phyloP scores from a whole-genome alignment of 2,797 vertebrate genomes.

The Megalops cyprinoides region DNA sequence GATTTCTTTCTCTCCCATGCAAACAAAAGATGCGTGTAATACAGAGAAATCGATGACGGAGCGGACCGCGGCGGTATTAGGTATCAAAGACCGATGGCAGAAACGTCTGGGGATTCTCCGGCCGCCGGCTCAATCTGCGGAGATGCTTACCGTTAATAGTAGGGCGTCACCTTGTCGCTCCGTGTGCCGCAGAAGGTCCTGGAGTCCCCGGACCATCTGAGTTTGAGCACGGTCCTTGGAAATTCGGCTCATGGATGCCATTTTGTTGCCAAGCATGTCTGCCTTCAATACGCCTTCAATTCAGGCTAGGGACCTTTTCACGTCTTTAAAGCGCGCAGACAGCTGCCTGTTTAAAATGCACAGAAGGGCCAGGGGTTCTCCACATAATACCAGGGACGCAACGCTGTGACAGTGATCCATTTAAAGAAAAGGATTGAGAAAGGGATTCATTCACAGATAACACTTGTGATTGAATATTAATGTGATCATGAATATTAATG shows the following conservation, averaged over 20 bases:
- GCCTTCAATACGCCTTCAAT: not conserved
- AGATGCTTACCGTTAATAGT: too few species aligned
- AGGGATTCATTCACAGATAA: not conserved
- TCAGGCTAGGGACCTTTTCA: not conserved
- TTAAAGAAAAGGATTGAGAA: conserved; percentile 9
- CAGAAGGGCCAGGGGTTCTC: not conserved
- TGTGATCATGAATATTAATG: conserved; percentile 2
- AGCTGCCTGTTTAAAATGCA: not conserved
- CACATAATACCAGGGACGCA: not conserved
- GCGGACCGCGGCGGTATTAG: not conserved
- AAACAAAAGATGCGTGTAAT: not conserved
- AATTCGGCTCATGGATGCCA: not conserved
- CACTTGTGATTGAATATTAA: not conserved
- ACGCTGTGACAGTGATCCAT: not conserved
- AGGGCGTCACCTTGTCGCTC: too few species aligned
- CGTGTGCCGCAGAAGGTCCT: too few species aligned
- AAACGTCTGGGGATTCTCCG: not conserved
- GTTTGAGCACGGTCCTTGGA: not conserved
- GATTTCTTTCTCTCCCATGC: not conserved
- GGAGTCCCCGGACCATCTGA: not conserved
- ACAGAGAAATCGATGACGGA: not conserved
- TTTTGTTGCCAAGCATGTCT: not conserved
- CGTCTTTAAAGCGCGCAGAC: not conserved
- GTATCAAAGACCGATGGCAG: not conserved
- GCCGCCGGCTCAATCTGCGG: not conserved